A percentile compares a stretch with the other conserved stretches of the same genome.
Evolutionary conservation across 2,797 vertebrate species (phyloP).

Genomic region (Poecile montanus): DNA sequence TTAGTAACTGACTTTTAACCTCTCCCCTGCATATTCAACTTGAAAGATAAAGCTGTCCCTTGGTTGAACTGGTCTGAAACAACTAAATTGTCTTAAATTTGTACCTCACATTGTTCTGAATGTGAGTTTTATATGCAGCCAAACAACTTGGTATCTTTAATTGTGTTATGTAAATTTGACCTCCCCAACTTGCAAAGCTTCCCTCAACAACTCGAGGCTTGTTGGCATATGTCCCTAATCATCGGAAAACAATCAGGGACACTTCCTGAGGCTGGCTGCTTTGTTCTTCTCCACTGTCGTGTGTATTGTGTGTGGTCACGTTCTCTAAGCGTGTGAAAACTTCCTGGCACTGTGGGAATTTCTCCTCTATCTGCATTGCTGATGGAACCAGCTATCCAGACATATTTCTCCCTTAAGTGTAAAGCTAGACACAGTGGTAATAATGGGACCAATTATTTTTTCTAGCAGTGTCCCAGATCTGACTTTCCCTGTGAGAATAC

Average conservation of each 20-base stretch:
- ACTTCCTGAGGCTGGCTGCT: constrained; percentile 31
- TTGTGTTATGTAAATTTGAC: constrained; percentile 29
- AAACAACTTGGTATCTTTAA: not conserved
- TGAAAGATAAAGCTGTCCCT: not conserved
- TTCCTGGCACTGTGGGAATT: constrained; percentile 49
- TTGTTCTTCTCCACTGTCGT: constrained; percentile 39
- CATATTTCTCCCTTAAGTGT: constrained; percentile 57
- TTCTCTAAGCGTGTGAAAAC: constrained; percentile 39
- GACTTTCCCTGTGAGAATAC: constrained; percentile 54
- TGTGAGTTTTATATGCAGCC: not conserved
- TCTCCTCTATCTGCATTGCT: constrained; percentile 50
- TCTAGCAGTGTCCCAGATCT: constrained; percentile 57
- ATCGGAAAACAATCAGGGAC: constrained; percentile 48
- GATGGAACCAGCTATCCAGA: constrained; percentile 48
- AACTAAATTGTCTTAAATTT: not conserved
- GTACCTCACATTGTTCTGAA: not conserved
- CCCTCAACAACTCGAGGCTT: constrained; percentile 5
- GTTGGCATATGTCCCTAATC: constrained; percentile 60
- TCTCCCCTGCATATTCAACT: not conserved
- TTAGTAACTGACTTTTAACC: not conserved
- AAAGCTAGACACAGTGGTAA: constrained; percentile 40
- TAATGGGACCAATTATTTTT: constrained; percentile 48
- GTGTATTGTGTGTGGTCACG: constrained; percentile 48
- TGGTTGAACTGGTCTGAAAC: not conserved
- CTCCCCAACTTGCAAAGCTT: constrained; percentile 14